Percentiles rank a stretch among this genome's conserved stretches.
These are phyloP conservation scores for Alentia gelatinosa DNA, from an alignment of 2,888 invertebrate species.

Conservation along the genomic window DNA sequence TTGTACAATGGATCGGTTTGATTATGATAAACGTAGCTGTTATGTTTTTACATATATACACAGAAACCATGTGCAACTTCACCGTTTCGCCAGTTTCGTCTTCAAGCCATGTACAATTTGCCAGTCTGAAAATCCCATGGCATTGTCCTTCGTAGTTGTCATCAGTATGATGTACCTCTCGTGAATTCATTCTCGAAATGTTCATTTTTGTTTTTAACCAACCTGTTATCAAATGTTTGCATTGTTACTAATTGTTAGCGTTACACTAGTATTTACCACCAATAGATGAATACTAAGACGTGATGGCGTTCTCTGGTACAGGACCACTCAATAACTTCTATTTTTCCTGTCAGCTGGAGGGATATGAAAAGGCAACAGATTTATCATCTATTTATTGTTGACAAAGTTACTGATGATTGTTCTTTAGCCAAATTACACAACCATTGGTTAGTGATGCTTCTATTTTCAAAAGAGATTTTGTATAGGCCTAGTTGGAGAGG, in stretches of 20 bases:
- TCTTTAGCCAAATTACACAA: background rate
- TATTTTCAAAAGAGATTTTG: constrained; percentile 46
- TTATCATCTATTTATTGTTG: background rate
- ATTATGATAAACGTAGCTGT: background rate
- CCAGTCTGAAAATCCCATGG: background rate
- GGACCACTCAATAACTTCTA: background rate
- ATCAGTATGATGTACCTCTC: no score
- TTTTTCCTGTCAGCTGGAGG: background rate
- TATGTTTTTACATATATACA: background rate
- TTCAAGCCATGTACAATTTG: background rate
- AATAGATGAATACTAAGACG: background rate
- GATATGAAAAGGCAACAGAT: background rate
- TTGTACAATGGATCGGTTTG: background rate
- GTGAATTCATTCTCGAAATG: no score
- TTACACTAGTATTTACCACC: background rate
- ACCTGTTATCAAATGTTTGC: background rate
- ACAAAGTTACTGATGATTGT: background rate
- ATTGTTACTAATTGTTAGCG: constrained; percentile 13
- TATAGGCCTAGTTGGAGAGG: constrained; percentile 18
- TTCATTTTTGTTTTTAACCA: no score
- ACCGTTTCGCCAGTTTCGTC: background rate
- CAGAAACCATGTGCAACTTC: background rate
- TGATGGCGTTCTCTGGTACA: background rate
- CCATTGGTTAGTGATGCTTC: constrained; percentile 25
- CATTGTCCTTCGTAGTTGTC: no score